Percentiles rank a stretch among this genome's conserved stretches.
These are phyloP conservation scores for Lycorma delicatula DNA, from an alignment of 1,140 invertebrate species.

Conservation along the genomic window DNA sequence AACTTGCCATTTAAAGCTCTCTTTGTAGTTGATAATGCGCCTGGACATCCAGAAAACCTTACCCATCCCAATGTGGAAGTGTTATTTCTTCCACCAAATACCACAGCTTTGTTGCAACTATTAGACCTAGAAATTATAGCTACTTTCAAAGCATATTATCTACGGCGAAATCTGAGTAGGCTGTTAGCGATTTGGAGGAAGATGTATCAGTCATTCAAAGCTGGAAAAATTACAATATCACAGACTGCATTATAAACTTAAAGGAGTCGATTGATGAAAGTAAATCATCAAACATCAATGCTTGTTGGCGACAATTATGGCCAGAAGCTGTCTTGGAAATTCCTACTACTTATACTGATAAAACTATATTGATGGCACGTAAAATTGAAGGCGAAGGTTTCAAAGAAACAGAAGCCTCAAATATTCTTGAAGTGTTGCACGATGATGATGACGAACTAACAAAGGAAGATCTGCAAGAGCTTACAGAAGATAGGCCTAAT, in stretches of 20 bases:
- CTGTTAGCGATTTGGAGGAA: background rate
- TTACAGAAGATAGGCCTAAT: conserved; percentile 1
- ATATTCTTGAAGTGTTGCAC: background rate
- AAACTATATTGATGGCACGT: background rate
- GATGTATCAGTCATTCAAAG: background rate
- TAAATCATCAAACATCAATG: too few species aligned
- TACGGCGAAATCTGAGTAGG: background rate
- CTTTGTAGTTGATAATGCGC: conserved; percentile 40
- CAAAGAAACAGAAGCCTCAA: background rate
- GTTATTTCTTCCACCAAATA: conserved; percentile 38
- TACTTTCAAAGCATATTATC: background rate
- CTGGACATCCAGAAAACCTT: conserved; percentile 33
- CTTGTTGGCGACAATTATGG: background rate
- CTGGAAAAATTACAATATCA: background rate
- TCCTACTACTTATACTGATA: background rate
- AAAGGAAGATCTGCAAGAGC: too few species aligned
- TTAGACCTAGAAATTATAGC: conserved; percentile 40
- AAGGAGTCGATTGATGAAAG: background rate
- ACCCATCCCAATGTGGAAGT: conserved; percentile 36
- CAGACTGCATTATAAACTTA: background rate
- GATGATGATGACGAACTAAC: too few species aligned
- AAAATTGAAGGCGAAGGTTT: background rate
- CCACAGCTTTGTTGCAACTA: too few species aligned
- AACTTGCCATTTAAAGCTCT: conserved; percentile 39
- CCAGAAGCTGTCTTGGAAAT: conserved; percentile 1